These are phyloP conservation scores for Pandemis heparana DNA, from an alignment of 2,888 invertebrate species.

Conservation along the genomic window DNA sequence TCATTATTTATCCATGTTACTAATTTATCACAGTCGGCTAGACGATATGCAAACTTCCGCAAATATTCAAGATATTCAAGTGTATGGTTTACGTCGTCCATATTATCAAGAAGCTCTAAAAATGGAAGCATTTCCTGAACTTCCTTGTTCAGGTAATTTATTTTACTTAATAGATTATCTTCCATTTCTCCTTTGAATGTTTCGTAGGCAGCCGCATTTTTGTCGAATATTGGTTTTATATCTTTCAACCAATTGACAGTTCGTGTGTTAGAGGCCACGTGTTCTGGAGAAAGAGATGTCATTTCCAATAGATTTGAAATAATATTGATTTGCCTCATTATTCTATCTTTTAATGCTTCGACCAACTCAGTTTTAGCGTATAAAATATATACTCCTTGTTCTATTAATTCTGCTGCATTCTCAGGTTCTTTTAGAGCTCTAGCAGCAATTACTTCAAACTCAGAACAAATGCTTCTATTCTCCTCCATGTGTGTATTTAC, in stretches of 20 bases:
- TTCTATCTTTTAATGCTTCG: conserved; percentile 88
- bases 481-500: conserved; percentile 87
- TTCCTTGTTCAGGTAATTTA: conserved; percentile 89
- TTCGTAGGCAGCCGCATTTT: conserved; percentile 92
- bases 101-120: conserved; percentile 92
- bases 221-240: conserved; percentile 93
- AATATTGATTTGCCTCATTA: conserved; percentile 88
- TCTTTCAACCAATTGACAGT: conserved; percentile 94
- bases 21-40: conserved; percentile 91
- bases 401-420: conserved; percentile 93
- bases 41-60: conserved; percentile 90
- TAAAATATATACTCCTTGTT: conserved; percentile 92
- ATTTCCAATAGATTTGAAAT: conserved; percentile 91
- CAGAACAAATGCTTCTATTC: conserved; percentile 88
- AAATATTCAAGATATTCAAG: conserved; percentile 92
- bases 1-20: conserved; percentile 96
- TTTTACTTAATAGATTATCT: conserved; percentile 89
- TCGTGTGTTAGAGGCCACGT: conserved; percentile 91
- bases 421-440: conserved; percentile 90
- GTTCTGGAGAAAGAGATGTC: conserved; percentile 90
- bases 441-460: conserved; percentile 89
- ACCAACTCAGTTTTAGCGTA: conserved; percentile 91
- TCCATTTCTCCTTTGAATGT: conserved; percentile 94
- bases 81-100: conserved; percentile 92
- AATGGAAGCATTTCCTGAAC: conserved; percentile 90